phyloP scores from a whole-genome alignment of 2,113 vertebrate species.

The Puffinus mauretanicus region DNA sequence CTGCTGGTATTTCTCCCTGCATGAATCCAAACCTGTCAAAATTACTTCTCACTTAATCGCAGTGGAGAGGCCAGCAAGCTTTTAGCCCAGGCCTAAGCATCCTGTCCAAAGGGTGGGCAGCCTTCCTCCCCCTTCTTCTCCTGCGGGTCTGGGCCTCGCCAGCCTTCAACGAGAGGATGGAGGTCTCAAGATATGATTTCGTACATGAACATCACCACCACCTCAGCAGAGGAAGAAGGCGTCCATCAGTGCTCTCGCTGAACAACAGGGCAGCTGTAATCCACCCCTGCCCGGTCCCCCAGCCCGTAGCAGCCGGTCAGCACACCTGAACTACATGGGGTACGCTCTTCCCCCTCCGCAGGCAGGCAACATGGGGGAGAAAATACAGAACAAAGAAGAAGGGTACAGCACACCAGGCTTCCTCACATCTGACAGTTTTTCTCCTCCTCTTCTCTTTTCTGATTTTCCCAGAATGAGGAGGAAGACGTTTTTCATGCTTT shows the following conservation, averaged over 20 bases:
- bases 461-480: conserved; percentile 8
- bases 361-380: neutral
- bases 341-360: fast-evolving
- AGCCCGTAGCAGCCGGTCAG: fast-evolving
- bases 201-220: neutral
- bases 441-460: neutral
- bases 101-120: neutral
- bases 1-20: neutral
- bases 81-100: neutral
- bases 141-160: fast-evolving
- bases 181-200: neutral
- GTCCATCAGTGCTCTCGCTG: fast-evolving
- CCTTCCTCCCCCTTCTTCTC: neutral
- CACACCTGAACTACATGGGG: neutral
- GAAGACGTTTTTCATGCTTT: neutral
- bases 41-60: neutral
- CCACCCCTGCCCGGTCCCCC: neutral
- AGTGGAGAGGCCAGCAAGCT: neutral
- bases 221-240: neutral
- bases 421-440: conserved; percentile 11
- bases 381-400: conserved; percentile 27
- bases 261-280: neutral
- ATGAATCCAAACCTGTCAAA: neutral
- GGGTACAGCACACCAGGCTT: neutral
- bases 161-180: neutral